Evolutionary conservation across 2,797 vertebrate species (phyloP).

Genomic region (Acropternis orthonyx): DNA sequence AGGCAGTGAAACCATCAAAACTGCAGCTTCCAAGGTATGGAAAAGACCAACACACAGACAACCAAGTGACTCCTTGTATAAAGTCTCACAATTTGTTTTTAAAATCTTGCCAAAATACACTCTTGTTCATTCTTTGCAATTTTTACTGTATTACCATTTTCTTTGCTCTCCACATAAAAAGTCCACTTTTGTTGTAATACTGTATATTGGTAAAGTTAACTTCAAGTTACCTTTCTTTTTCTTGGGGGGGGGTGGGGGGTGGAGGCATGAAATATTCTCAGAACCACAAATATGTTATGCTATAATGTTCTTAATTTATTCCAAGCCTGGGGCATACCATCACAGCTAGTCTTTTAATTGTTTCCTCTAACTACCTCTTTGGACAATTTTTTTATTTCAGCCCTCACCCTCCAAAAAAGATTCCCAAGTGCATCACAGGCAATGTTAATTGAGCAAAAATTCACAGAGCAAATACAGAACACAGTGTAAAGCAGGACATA

Average conservation of each 20-base stretch:
- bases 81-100: not conserved
- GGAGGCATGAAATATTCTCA: not conserved
- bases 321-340: not conserved
- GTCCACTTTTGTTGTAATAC: not conserved
- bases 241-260: fast-evolving
- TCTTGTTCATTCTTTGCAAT: not conserved
- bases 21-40: not conserved
- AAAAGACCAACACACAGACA: not conserved
- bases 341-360: not conserved
- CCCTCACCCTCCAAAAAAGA: not conserved
- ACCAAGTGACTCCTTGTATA: not conserved
- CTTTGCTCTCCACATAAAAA: not conserved
- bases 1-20: not conserved
- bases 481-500: not conserved
- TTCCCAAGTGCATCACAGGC: not conserved
- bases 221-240: not conserved
- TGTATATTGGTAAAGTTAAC: not conserved
- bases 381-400: not conserved
- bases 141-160: not conserved
- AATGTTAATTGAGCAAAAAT: not conserved
- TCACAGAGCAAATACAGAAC: not conserved
- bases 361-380: not conserved
- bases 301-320: not conserved
- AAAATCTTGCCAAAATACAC: not conserved
- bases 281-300: not conserved